A percentile compares a stretch with the other conserved stretches of the same genome.
Conservation (phyloP, 2,888 invertebrate species). For the Melanophora roralis region DNA sequence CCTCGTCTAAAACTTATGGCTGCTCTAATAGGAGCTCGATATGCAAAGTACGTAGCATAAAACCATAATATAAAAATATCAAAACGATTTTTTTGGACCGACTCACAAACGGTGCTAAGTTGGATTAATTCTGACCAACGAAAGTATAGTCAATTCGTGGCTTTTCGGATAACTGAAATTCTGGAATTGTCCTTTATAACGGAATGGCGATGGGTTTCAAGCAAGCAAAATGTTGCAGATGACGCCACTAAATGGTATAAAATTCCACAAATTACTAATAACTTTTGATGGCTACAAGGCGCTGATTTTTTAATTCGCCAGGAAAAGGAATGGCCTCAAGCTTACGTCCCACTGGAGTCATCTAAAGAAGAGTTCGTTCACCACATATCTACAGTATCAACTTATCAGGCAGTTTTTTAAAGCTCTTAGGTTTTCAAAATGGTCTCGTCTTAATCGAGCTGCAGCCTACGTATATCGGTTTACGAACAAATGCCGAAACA, state of each 20-base stretch:
- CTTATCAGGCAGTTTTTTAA: background rate
- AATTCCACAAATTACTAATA: background rate
- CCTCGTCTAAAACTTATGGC: too few relatives aligned
- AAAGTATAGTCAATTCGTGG: constrained; percentile 16
- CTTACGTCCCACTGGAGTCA: background rate
- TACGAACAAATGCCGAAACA: background rate
- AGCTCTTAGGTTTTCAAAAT: background rate
- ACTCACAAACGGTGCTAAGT: background rate
- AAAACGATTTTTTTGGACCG: background rate
- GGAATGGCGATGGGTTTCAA: constrained; percentile 28
- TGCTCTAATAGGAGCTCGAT: too few relatives aligned
- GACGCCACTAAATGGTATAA: constrained; percentile 46
- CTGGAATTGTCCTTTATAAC: background rate
- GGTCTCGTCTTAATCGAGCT: constrained; percentile 2
- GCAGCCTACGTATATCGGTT: background rate
- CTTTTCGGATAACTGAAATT: constrained; percentile 14
- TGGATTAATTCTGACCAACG: constrained; percentile 18
- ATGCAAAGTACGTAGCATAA: background rate
- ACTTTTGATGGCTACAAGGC: background rate
- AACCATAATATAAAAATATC: background rate
- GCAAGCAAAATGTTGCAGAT: constrained; percentile 30
- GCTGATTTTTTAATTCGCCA: constrained; percentile 2
- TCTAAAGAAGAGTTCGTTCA: background rate
- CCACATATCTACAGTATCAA: too few relatives aligned
- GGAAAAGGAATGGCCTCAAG: constrained; percentile 1